phyloP scores from a whole-genome alignment of 2,797 vertebrate species.

The Platalea minor region DNA sequence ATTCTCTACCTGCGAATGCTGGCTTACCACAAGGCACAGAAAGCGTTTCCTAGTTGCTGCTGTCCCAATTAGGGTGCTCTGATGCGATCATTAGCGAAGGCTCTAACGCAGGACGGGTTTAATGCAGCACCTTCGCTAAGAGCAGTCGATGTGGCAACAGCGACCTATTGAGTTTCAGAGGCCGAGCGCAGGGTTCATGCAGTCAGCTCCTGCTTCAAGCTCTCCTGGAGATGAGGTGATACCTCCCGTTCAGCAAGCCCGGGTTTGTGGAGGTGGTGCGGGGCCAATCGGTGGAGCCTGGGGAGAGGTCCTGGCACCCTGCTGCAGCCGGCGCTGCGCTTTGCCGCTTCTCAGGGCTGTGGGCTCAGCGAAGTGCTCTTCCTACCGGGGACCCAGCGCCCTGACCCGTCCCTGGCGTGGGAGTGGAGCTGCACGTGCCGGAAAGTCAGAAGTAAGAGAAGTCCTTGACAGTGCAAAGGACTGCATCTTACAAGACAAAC shows the following conservation, averaged over 20 bases:
- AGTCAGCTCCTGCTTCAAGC: neutral
- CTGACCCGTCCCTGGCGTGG: fast-evolving
- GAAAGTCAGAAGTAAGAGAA: neutral
- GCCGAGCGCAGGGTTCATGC: fast-evolving
- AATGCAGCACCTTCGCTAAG: neutral
- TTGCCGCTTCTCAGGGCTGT: fast-evolving
- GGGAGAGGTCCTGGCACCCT: neutral
- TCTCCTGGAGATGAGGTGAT: neutral
- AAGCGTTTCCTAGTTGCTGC: neutral
- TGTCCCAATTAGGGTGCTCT: neutral
- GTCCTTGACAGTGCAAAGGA: neutral
- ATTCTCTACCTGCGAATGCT: neutral
- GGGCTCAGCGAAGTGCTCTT: fast-evolving
- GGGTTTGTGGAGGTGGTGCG: neutral
- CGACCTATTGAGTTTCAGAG: fast-evolving
- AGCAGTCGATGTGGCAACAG: neutral
- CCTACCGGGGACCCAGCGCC: fast-evolving
- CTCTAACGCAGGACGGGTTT: neutral
- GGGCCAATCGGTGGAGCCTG: neutral
- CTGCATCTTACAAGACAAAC: neutral
- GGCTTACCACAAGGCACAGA: neutral
- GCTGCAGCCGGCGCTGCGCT: fast-evolving
- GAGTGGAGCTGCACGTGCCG: neutral
- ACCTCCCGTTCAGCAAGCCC: fast-evolving
- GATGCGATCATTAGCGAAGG: neutral